Evolutionary conservation across 2,113 vertebrate species (phyloP), one percentile per base, ranked within the genome.

Genomic region (Callaeas wilsoni): DNA sequence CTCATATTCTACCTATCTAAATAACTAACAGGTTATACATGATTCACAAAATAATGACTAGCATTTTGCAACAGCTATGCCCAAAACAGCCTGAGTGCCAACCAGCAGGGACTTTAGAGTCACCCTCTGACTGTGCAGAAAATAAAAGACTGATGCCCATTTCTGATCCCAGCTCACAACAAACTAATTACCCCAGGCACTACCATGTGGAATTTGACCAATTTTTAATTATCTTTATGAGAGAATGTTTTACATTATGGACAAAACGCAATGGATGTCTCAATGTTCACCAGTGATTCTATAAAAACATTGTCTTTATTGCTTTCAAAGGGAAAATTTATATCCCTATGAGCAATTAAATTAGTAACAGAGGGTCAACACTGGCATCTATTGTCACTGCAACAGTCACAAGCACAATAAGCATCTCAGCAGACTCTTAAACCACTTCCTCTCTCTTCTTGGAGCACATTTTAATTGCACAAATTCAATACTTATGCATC

Each of bases 401-500:
- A 82, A 79, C 37, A 82, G 50, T 85, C 93, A 74, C 17, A 83
- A 85, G 49, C 63, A 88, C 84, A 94, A 76, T 60, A 68, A 90
- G 82, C 57, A 77, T 75, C 76, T 91, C 64, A 55, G 35, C 29
- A 94, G 33, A 87, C 47, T 73, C 74, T 52, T 69, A 91, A 90
- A 94, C 76, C 67, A 91, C 65, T 93, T 96, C 82, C 84, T 87
- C 63, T 80, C 42, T 88, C 33, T 84, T 67, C 47, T 15, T 77
- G 63, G 63, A 94, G 69, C 74, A 63, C 16, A 86, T 90, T 91
- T 88, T 91, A 85, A 93, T 88, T 91, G 79, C 83, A 93, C 37
- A 93, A 88, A 95, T 91, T 91, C 84, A 91, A 91, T 90, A 90
- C 67, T 77, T 94, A 70, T 67, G 69, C 69, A 77, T 65, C 76